Evolutionary conservation across 2,888 invertebrate species (phyloP), one percentile per base, ranked within the genome.

Genomic region (Phytoseiulus persimilis): DNA sequence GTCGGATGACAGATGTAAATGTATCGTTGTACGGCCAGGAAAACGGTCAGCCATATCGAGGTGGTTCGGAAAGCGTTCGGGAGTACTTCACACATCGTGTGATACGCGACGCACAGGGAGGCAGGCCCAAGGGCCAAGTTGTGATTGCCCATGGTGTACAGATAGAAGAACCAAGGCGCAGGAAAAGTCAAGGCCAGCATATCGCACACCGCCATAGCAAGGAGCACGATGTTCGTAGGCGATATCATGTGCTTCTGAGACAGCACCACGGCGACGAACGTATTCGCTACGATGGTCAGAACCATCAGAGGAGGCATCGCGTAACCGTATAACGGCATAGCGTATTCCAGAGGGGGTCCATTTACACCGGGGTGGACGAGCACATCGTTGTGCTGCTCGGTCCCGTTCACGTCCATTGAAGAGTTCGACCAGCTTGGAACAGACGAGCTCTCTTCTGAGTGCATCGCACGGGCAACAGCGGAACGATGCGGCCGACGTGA

Each of bases 141-240:
- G 92, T 96, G 96, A 93, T 96, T 95, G 39, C 96, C 96, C 91
- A 97, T 95, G 0, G 97, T 96, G 93, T 96, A 97, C 95, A 97
- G 96, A 92, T 97, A 96, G 93, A 97, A 95, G 89, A 97, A 95
- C 95, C 96, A 97, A 0, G 97, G 97, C 0, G 97, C 95, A 0
- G 97, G 97, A 92, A 97, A 95, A 90, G 97, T 94, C 92, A 97
- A 95, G 0, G 98, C 98, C 93, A 97, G 95, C 95, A 97, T 96
- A 93, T 98, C 98, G 91, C 97, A 96, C 5, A 98, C 94, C 0
- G 98, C 98, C 97, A 98, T 98, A n/a, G 96, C 96, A 95, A 97
- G 95, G 1, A 98, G 94, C 0, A 97, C 96, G n/a, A 95, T 95
- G 93, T 97, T 97, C 6, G 97, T 97, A 0, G 97, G 97, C 0